These are phyloP conservation scores for Phainopepla nitens DNA, from an alignment of 2,113 vertebrate species.

Conservation along the genomic window DNA sequence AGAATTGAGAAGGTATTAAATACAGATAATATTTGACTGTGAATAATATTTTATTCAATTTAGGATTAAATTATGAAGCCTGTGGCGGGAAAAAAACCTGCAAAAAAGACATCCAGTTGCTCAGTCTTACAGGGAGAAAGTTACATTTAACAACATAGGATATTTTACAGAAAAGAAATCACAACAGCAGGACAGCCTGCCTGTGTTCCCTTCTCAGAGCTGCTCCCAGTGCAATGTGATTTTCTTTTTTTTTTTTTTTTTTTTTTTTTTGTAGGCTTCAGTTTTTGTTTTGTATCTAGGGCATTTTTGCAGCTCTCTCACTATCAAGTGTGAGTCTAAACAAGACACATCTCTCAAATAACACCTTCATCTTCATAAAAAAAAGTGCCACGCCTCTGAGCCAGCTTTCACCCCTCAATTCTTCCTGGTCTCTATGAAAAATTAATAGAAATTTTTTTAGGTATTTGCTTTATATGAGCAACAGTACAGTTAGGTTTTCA, in stretches of 20 bases:
- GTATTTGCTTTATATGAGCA: background rate
- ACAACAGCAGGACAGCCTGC: background rate
- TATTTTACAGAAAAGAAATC: background rate
- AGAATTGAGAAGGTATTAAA: background rate
- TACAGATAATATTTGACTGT: background rate
- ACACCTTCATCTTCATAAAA: background rate
- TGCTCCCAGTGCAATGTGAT: background rate
- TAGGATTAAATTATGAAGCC: background rate
- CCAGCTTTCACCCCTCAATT: background rate
- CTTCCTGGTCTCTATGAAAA: background rate
- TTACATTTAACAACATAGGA: background rate
- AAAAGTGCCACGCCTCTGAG: background rate
- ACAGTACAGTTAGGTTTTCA: background rate
- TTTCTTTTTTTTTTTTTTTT: background rate
- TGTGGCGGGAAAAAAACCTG: background rate
- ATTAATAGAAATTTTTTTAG: background rate
- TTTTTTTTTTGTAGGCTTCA: background rate
- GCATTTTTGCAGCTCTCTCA: background rate
- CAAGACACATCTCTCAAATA: background rate
- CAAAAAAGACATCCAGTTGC: background rate
- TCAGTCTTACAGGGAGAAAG: background rate
- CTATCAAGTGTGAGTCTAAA: background rate
- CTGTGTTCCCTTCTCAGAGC: background rate
- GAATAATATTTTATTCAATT: background rate
- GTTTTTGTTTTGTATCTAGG: background rate